Evolutionary conservation across 2,888 invertebrate genomes (phyloP), one percentile per base, ranked within the genome.

Genomic region (Yponomeuta plumbellus): DNA sequence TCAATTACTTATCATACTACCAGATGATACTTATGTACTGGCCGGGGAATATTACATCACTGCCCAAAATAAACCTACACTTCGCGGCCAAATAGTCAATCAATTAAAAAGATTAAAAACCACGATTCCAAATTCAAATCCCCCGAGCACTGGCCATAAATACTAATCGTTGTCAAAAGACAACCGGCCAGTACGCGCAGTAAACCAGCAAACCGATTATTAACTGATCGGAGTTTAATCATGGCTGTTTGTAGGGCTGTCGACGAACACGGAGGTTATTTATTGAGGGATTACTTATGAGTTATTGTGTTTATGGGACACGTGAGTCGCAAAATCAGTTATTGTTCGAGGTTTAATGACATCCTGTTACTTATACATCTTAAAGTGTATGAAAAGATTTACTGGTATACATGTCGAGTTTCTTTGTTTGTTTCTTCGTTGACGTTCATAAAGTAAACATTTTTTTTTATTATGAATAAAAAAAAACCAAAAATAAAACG

Each of bases 151-250:
- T n/a, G n/a, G 26, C 61, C 61, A 61, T 61, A 61, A 61, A 61
- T 61, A 61, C 61, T 26, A 61, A 61, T 61, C 26, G 34, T 13
- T 8, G 34, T 34, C 63, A 44, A 62, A 62, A 52, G 26, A 59
- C 62, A 52, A 21, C 21, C 22, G 58, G 20, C 58, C 61, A 34
- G 23, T 69, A 69, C 11, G 76, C 72, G 44, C 79, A 75, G 75
- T 82, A 73, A 59, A 44, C 44, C 26, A 21, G 34, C 64, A 64
- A 61, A 61, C 34, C 59, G 64, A 17, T 59, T 76, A 83, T 84
- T 84, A 86, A 80, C 83, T 76, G 76, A 70, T 81, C 84, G 86
- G 85, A 83, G 84, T 88, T 88, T 88, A 88, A 88, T 89, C 89
- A 87, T 52, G 17, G 44, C 44, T 13, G 44, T 52, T 52, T 52